Base-by-base conservation (phyloP, 2,113 vertebrate genomes). In the Gallinago jamesoni region DNA sequence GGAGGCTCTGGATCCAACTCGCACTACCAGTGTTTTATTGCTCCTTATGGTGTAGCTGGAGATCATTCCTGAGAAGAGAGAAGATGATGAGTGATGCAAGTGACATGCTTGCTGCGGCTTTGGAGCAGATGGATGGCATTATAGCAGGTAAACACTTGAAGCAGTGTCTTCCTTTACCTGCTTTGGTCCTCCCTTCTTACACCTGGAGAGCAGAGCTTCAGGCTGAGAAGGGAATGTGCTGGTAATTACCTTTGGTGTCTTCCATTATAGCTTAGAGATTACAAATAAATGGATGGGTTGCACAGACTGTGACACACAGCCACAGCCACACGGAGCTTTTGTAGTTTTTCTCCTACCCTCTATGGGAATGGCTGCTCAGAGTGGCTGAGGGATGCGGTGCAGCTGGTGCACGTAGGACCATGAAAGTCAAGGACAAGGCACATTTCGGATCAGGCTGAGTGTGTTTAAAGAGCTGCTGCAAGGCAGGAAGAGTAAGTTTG, bases 111-210 rank as follows among this genome's bases (percentile, higher is more conserved):
- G 99, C 99, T 33, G 99, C 99, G 0, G 99, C 99, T 50, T 92
- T 99, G 98, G 99, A 99, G 97, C 99, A 99, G 98, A 99, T 99
- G 99, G 99, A 99, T 68, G 99, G 99, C n/a, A 99, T 99, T 74
- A 99, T 99, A 93, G 99, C 99, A 98, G 99, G 99, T 99, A 90
- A 94, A 45, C 4, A 6, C 33, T 31, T 41, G 96, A 94, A 76
- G 7, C 53, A 73, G 21, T 5, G 63, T 35, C 24, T 87, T 87
- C 17, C 0, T 83, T 90, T 59, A 48, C 16, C 52, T 66, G 35
- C 28, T 85, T 79, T 4, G 1, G 11, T 72, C n/a, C 15, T 88
- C 13, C 37, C 87, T 79, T 80, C 25, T 64, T 14, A 11, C 55
- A 48, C 19, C 7, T 6, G 41, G 28, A 76, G 64, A 35, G 33